Percentiles rank a stretch among this genome's conserved stretches.
Conservation (phyloP, 2,797 vertebrate genomes). For the Poeciliopsis turneri region DNA sequence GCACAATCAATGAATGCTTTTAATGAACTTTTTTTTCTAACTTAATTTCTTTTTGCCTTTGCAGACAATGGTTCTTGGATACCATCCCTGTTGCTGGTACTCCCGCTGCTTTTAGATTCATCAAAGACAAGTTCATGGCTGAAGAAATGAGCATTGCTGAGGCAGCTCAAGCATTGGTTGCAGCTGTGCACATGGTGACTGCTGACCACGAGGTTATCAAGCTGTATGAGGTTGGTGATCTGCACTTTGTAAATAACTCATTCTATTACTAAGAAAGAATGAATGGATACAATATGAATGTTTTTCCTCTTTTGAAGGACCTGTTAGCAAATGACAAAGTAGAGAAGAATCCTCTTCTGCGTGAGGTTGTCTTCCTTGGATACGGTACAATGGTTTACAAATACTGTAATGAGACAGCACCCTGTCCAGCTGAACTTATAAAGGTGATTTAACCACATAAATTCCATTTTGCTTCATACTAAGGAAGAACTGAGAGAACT, state of each 20-base stretch:
- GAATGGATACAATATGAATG: neutral
- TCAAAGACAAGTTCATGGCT: slow-evolving; percentile 78
- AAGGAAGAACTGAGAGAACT: slow-evolving; percentile 9
- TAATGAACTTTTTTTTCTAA: neutral
- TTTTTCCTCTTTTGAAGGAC: slow-evolving; percentile 40
- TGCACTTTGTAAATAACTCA: neutral
- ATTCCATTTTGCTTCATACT: slow-evolving; percentile 18
- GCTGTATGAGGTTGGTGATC: slow-evolving; percentile 60
- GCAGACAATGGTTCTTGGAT: slow-evolving; percentile 84
- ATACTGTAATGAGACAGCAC: slow-evolving; percentile 68
- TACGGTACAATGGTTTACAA: slow-evolving; percentile 85
- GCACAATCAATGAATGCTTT: neutral
- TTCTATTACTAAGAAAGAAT: neutral
- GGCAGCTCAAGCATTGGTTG: slow-evolving; percentile 71
- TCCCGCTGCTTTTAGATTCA: slow-evolving; percentile 76
- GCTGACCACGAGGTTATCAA: slow-evolving; percentile 75
- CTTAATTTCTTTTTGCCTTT: slow-evolving; percentile 18
- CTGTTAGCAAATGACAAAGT: slow-evolving; percentile 56
- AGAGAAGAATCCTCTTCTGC: slow-evolving; percentile 59
- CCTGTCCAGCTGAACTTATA: slow-evolving; percentile 77
- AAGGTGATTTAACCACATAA: slow-evolving; percentile 72
- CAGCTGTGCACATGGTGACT: slow-evolving; percentile 80
- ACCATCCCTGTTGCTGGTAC: slow-evolving; percentile 78
- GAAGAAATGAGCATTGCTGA: slow-evolving; percentile 76
- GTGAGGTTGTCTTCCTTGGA: slow-evolving; percentile 79